Evolutionary conservation across 2,797 vertebrate species (phyloP), one percentile per base, ranked within the genome.

Genomic region (Paedocypris micromegethes): DNA sequence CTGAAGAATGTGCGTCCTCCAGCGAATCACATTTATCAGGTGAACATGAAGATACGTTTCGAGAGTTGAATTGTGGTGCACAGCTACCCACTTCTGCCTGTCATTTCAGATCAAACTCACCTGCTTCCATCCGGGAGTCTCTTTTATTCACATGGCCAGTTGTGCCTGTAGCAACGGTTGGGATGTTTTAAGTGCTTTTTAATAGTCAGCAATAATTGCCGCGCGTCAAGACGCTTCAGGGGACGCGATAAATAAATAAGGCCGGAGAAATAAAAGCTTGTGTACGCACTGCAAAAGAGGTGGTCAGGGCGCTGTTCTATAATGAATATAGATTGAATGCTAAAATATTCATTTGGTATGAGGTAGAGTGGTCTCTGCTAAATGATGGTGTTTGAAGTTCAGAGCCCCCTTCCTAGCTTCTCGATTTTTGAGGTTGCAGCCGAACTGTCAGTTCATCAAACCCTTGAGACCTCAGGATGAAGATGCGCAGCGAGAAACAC

Each of bases 291-390:
- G 80, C 86, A 80, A 79, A 83, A 85, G 76, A 79, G 79, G 81
- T 81, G 78, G 85, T 75, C 58, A 42, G 57, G 77, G 81, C 76
- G 82, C 84, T 89, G 86, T 90, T 90, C 87, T 85, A 86, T 87
- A 86, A 90, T 90, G 87, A 90, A 90, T 89, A 90, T 89, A 90
- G 90, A 90, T 90, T 88, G 83, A 81, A 76, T 74, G 79, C 78
- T 91, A 81, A 91, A 91, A 91, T 89, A 91, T 90, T 90, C 81
- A 91, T 91, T 85, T 82, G 80, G 67, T 77, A 72, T 66, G 73
- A 80, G 76, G 79, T 84, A 80, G 79, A 85, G 82, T 86, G 83
- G 82, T 61, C 63, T 58, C 62, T 55, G 75, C 72, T 83, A 83
- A 80, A 83, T 81, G 77, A 70, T 72, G 52, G 64, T 78, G 57